Percentiles rank a stretch among this genome's conserved stretches.
Evolutionary conservation across 2,797 vertebrate species (phyloP).

Genomic region (Garrulus glandarius): DNA sequence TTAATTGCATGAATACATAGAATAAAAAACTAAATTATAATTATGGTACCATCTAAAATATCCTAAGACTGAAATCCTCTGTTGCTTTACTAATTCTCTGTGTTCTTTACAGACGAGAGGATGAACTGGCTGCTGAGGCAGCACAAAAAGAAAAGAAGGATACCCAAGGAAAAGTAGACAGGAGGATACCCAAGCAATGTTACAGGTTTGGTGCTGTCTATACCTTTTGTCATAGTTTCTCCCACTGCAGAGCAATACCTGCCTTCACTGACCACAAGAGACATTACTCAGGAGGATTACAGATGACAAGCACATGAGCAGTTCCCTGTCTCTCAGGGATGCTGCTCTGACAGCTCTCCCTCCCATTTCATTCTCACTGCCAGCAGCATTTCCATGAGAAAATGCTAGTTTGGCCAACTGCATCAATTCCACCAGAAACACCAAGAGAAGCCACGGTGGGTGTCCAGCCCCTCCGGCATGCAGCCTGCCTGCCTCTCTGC

Average conservation of each 20-base stretch:
- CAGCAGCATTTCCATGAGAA: conserved; percentile 25
- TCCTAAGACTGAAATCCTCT: background rate
- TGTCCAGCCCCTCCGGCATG: accelerated
- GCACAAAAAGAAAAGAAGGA: background rate
- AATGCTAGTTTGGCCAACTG: accelerated
- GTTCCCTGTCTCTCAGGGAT: background rate
- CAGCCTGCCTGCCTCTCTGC: background rate
- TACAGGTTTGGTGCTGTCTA: background rate
- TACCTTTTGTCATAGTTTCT: background rate
- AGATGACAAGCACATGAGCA: background rate
- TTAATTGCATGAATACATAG: background rate
- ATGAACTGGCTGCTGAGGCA: background rate
- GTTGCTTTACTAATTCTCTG: background rate
- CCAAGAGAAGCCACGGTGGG: accelerated
- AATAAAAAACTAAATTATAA: background rate
- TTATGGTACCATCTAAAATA: background rate
- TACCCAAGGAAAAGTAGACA: background rate
- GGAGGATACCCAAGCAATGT: background rate
- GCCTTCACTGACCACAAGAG: background rate
- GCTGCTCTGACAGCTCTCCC: background rate
- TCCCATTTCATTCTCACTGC: background rate
- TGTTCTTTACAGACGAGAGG: background rate
- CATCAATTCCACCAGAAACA: background rate
- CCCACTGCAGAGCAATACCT: background rate
- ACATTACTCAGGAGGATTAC: background rate